Evolutionary conservation across 2,113 vertebrate species (phyloP), one percentile per base, ranked within the genome.

Genomic region (Aphelocoma coerulescens): DNA sequence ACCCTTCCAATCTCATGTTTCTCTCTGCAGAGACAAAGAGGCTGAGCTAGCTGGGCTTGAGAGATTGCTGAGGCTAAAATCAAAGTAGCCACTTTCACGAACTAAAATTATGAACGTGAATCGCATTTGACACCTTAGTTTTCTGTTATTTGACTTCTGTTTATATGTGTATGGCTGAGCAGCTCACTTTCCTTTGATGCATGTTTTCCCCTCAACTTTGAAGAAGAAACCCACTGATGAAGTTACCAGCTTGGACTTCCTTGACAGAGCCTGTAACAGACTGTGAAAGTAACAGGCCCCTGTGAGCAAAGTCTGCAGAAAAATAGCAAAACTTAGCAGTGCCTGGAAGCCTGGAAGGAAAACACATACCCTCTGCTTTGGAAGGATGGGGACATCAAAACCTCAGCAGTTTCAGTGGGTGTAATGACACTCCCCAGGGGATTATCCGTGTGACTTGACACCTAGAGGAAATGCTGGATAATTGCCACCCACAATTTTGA

Each of bases 401-500:
- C 46, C 23, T 32, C 61, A 89, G 63, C 63, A 89, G 80, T 95
- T 95, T 52, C 65, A 96, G 89, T 79, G 89, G 88, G 93, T 95
- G 95, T 93, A 77, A 88, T 91, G 91, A 92, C 86, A 94, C 69
- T 92, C 75, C 91, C 86, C 80, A 51, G 89, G 94, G 81, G 78
- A 96, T 85, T 93, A 88, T 94, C 95, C 24, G 0, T 96, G 92
- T 48, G 69, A 88, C 91, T 93, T 93, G 88, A 95, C 89, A 94
- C 75, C 93, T 94, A 94, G 84, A 95, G 96, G 93, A 96, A 95
- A 90, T 66, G 93, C 88, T 90, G 87, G 89, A 91, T 97, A 97
- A 98, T 96, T 98, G 93, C 96, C 95, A 91, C 97, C 97, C 96
- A 97, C 96, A 74, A 79, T 87, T 97, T 94, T 95, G 89, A 85